Conservation (phyloP, 2,888 invertebrate species). For the Synergus itoensis region DNA sequence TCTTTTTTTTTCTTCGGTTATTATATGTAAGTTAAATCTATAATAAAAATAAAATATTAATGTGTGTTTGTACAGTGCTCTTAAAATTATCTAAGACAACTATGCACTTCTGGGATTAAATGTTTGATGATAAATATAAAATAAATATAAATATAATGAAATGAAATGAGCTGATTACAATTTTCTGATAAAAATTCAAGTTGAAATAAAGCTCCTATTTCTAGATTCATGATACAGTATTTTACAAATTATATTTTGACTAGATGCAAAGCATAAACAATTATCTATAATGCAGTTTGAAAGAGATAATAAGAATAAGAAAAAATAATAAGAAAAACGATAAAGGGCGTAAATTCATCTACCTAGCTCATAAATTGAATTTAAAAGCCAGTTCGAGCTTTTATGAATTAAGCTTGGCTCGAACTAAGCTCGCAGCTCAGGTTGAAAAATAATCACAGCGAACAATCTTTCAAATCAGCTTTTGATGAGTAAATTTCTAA, state of each 20-base stretch:
- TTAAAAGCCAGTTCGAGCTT: too few relatives aligned
- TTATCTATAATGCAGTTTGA: background rate
- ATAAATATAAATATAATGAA: too few relatives aligned
- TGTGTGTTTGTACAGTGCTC: background rate
- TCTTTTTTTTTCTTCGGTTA: background rate
- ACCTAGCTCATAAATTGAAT: too few relatives aligned
- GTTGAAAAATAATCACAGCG: background rate
- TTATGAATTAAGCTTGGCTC: too few relatives aligned
- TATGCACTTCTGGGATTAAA: too few relatives aligned
- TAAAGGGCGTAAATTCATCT: too few relatives aligned
- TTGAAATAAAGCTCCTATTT: too few relatives aligned
- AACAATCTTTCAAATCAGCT: background rate
- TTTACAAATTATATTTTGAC: background rate
- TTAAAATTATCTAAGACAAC: background rate
- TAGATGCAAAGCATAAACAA: slow-evolving; percentile 12
- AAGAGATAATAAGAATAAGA: background rate
- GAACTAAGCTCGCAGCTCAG: too few relatives aligned
- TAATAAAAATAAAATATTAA: background rate
- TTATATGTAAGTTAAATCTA: background rate
- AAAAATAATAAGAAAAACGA: background rate
- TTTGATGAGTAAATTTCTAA: background rate
- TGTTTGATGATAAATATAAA: too few relatives aligned
- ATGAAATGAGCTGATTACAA: background rate
- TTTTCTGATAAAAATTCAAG: too few relatives aligned
- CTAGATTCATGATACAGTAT: background rate